Evolutionary conservation across 2,113 vertebrate genomes (phyloP).

Genomic region (Genyomyrus donnyi): DNA sequence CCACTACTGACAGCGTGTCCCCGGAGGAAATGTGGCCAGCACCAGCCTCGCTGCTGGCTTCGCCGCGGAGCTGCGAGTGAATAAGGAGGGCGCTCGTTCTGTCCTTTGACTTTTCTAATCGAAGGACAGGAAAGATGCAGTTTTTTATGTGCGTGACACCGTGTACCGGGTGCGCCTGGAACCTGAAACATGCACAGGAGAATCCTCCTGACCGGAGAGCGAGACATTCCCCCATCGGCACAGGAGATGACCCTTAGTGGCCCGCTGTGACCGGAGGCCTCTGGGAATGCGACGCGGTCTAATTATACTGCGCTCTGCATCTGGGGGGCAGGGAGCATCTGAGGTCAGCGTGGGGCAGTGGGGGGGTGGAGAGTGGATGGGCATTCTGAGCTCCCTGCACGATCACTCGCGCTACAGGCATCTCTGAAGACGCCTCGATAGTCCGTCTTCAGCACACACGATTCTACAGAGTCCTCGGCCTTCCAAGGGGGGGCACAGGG

Average conservation of each 20-base stretch:
- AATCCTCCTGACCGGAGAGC: not conserved
- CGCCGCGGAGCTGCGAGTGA: not conserved
- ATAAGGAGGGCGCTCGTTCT: not conserved
- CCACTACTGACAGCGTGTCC: not conserved
- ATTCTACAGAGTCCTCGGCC: not conserved
- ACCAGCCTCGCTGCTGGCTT: not conserved
- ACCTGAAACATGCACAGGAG: not conserved
- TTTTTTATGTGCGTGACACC: not conserved
- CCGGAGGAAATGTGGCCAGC: not conserved
- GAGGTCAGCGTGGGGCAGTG: slow-evolving; percentile 3
- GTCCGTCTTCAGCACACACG: not conserved
- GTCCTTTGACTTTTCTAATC: not conserved
- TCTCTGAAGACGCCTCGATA: not conserved
- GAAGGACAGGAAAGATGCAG: not conserved
- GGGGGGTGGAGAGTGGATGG: not conserved
- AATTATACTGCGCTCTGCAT: slow-evolving; percentile 13
- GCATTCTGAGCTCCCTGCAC: not conserved
- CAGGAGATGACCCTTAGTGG: not conserved
- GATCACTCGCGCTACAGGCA: not conserved
- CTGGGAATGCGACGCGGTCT: not conserved
- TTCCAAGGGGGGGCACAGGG: not conserved
- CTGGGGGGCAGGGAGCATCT: slow-evolving; percentile 6
- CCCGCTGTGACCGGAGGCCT: no score
- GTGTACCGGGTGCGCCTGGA: not conserved
- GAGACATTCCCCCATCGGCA: not conserved